Evolutionary conservation across 2,797 vertebrate genomes (phyloP), one percentile per base, ranked within the genome.

Genomic region (Aythya fuligula): DNA sequence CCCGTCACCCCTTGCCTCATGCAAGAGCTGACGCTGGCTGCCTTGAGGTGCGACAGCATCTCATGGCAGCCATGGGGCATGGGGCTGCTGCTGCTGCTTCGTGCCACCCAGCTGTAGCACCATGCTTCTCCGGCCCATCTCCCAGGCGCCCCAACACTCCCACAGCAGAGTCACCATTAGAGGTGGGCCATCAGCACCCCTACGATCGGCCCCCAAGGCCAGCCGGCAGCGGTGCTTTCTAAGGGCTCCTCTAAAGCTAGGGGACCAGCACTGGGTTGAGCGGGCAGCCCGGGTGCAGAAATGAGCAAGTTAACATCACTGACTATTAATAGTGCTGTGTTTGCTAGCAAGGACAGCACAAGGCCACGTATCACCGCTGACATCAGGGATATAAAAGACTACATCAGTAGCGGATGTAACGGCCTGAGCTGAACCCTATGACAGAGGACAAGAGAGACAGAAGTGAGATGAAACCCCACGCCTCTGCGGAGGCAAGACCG

Each of bases 341-440:
- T 84, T 60, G 83, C 71, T 34, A 58, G 47, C 85, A 90, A 96
- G 95, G 95, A 72, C 90, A 56, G 80, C 5, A 6, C 90, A 77
- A 93, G 91, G 94, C 94, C 54, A 3, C 4, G 41, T 56, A 62
- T 65, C 57, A 13, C 71, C 67, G 24, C 80, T 88, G 91, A 97
- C 94, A 94, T 85, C 86, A 89, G 1, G 2, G 91, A 89, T 76
- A 65, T 11, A 80, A 77, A 85, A 77, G 84, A 62, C 84, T 39
- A 73, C 77, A 93, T 74, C 77, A 43, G 88, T n/a, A 92, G 53
- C 61, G 85, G 74, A 91, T 7, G 49, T 27, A 47, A 77, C 8
- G 65, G 90, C 88, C 91, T 60, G 88, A 85, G 75, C 75, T 71
- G 75, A 96, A 90, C 87, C 71, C 30, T 80, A 73, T 41, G 73